Percentiles rank a stretch among this genome's conserved stretches.
Conservation (phyloP, 2,888 invertebrate genomes). For the Hoplodrina blanda region DNA sequence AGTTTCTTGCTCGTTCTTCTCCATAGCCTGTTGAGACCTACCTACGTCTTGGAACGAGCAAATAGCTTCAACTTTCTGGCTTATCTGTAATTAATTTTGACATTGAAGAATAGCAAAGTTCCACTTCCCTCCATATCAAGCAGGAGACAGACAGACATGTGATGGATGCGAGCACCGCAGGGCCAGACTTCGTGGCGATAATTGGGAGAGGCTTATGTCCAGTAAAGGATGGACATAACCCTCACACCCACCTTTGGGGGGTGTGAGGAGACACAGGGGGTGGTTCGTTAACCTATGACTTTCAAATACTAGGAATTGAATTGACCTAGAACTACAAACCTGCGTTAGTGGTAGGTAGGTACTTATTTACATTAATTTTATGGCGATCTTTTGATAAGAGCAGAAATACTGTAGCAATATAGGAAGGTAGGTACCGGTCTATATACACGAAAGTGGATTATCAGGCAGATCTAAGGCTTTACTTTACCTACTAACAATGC, state of each 20-base stretch:
- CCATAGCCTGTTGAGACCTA: too few species aligned
- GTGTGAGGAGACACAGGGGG: background rate
- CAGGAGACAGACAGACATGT: too few species aligned
- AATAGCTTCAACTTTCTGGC: too few species aligned
- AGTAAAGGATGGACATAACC: too few species aligned
- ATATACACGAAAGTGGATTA: background rate
- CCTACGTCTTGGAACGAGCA: too few species aligned
- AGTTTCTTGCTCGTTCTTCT: too few species aligned
- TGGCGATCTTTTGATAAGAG: constrained; percentile 34
- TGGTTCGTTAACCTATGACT: background rate
- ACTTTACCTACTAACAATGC: background rate
- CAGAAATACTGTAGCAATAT: background rate
- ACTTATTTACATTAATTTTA: constrained; percentile 15
- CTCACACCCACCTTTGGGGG: background rate
- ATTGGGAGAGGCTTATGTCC: too few species aligned
- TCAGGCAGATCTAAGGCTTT: background rate
- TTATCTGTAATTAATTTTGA: too few species aligned
- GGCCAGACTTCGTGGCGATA: too few species aligned
- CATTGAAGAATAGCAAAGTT: too few species aligned
- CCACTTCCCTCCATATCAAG: too few species aligned
- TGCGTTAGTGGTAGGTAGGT: constrained; percentile 18
- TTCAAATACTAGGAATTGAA: background rate
- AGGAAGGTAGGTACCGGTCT: background rate
- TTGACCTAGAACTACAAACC: constrained; percentile 25
- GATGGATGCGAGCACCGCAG: too few species aligned